Evolutionary conservation across 1,140 invertebrate species (phyloP), one percentile per base, ranked within the genome.

Genomic region (Orius laevigatus): DNA sequence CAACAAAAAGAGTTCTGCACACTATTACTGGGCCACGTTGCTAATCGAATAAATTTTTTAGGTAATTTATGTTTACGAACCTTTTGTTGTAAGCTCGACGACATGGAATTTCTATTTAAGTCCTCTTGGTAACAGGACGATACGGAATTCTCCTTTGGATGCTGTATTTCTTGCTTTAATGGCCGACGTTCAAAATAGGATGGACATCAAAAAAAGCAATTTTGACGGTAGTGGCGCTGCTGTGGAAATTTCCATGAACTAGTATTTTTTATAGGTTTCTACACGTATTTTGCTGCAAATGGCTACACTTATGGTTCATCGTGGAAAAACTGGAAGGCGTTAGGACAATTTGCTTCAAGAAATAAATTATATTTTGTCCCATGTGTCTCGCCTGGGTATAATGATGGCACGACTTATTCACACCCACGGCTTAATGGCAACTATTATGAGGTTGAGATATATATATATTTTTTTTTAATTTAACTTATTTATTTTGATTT

Each of bases 271-370:
- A 53, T 18, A 59, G 58, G 73, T 6, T 76, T 75, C 55, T 76
- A 76, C 51, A 74, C 71, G n/a, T 74, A 74, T 44, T 66, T 73
- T 55, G 70, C 71, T 1, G 66, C 65, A 19, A 75, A 75, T 60
- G 71, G 71, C 2, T 73, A 72, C 36, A 71, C 70, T 51, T 75
- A 70, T 54, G 71, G 72, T 10, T 74, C 71, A 49, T 70, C 73
- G 6, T 76, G 72, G 72, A 76, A 76, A 58, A 75, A 76, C 60
- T 76, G 73, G 73, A 65, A 64, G 40, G 66, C 64, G 56, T 57
- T 76, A 9, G 66, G 67, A 46, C 70, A 71, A 35, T 75, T 70
- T 56, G 72, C 72, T 0, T 54, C 64, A 19, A 66, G 72, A 41
- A 72, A 72, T 53, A 64, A 66, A 40, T 62, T 76, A 49, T 43